Evolutionary conservation across 2,797 vertebrate species (phyloP), one percentile per base, ranked within the genome.

Genomic region (Melanotaenia trifasciata): DNA sequence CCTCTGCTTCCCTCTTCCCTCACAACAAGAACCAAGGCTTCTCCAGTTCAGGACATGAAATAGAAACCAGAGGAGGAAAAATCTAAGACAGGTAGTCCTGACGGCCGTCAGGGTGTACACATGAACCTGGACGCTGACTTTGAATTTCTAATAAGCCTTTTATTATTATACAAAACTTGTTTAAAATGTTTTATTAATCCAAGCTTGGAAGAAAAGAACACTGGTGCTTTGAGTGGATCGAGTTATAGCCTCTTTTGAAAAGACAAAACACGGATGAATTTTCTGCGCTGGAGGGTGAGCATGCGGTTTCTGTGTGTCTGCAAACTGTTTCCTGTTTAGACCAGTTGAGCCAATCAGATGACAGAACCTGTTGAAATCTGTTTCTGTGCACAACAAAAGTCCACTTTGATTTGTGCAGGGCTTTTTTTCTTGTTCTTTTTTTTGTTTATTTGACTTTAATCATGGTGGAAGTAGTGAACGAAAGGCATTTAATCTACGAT

Each of bases 241-340:
- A 90, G 83, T 88, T 80, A 76, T 50, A 87, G 79, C 22, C 33
- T 78, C 79, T 74, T 64, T 68, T 71, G 72, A 81, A 78, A 64
- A 65, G 58, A 86, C 87, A 81, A 74, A 79, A 76, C 69, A 83
- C 72, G 67, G 56, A 51, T 45, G 47, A 68, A 73, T 65, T 78
- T 83, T 91, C 78, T 74, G 67, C 72, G 62, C 81, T 78, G 64
- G 87, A 87, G 89, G 85, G 82, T 80, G 80, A 88, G 89, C 82
- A 86, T 92, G 94, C 59, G 93, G 93, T 94, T 93, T 90, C 54
- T 83, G 92, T 40, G 89, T 90, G 93, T 93, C 92, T 94, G 89
- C 90, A 88, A 92, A 92, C 90, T 90, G 89, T 92, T 94, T 95
- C 94, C 94, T 93, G 91, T 89, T 85, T 91, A 84, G 92, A 64